Conservation (phyloP, 2,888 invertebrate genomes). For the Eilema griseolum region DNA sequence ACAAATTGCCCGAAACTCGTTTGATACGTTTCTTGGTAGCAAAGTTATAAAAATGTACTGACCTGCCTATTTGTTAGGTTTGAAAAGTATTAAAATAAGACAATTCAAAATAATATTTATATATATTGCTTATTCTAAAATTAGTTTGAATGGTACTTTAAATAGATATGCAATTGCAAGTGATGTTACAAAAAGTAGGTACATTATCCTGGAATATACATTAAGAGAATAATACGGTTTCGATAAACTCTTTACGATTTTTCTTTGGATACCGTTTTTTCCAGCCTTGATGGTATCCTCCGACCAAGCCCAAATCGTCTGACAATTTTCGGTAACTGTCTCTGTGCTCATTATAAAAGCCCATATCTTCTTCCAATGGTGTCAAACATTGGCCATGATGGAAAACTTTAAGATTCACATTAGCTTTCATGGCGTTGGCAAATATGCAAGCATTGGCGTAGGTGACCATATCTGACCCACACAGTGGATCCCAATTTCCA, state of each 20-base stretch:
- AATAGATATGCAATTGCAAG: background rate
- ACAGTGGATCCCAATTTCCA: constrained; percentile 49
- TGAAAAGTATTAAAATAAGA: background rate
- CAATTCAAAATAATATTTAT: background rate
- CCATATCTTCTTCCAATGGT: constrained; percentile 12
- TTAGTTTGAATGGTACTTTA: background rate
- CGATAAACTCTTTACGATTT: background rate
- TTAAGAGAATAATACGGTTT: constrained; percentile 6
- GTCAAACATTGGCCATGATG: constrained; percentile 47
- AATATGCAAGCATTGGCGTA: constrained; percentile 51
- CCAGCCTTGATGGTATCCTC: background rate
- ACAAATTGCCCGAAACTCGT: no score
- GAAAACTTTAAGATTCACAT: constrained; percentile 35
- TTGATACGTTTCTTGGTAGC: background rate
- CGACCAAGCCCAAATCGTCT: background rate
- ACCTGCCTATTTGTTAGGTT: no score
- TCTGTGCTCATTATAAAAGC: background rate
- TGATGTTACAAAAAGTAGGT: background rate
- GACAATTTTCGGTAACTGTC: background rate
- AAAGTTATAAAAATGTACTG: background rate
- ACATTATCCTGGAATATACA: background rate
- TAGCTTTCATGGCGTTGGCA: constrained; percentile 25
- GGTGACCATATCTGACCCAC: constrained; percentile 46
- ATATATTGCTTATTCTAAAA: background rate
- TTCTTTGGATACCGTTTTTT: background rate